A percentile compares a stretch with the other conserved stretches of the same genome.
Conservation (phyloP, 2,797 vertebrate species). For the Coreius guichenoti region DNA sequence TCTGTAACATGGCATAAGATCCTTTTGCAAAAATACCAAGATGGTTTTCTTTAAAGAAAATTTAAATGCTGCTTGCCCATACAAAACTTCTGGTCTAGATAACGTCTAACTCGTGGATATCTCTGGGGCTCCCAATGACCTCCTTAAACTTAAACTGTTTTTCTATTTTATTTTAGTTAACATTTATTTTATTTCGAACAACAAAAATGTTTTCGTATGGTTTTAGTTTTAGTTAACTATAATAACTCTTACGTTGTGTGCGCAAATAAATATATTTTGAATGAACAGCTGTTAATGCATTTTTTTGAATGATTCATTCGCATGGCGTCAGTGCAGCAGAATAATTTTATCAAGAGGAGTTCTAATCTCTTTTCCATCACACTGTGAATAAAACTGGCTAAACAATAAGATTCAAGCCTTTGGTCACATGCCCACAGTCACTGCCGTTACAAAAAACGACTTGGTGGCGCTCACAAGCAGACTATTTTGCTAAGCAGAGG, state of each 20-base stretch:
- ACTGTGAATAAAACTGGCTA: not conserved
- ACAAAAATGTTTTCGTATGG: too few species aligned
- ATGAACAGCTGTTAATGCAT: too few species aligned
- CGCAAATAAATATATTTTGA: too few species aligned
- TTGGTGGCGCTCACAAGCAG: not conserved
- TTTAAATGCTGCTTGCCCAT: not conserved
- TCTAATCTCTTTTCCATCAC: too few species aligned
- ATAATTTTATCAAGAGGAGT: too few species aligned
- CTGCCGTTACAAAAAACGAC: not conserved
- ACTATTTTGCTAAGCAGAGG: not conserved
- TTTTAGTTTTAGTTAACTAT: too few species aligned
- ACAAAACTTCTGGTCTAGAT: not conserved
- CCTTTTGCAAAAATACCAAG: not conserved
- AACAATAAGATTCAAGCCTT: not conserved
- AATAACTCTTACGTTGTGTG: too few species aligned
- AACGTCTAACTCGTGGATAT: not conserved
- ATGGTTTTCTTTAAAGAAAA: not conserved
- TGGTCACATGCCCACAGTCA: not conserved
- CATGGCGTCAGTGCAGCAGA: too few species aligned
- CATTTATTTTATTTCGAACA: too few species aligned
- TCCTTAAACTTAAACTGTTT: too few species aligned
- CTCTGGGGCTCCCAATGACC: not conserved
- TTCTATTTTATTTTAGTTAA: too few species aligned
- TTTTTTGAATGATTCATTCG: too few species aligned
- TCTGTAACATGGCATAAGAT: not conserved